Conservation (phyloP, 2,888 invertebrate genomes). For the Tolmerus cingulatus region DNA sequence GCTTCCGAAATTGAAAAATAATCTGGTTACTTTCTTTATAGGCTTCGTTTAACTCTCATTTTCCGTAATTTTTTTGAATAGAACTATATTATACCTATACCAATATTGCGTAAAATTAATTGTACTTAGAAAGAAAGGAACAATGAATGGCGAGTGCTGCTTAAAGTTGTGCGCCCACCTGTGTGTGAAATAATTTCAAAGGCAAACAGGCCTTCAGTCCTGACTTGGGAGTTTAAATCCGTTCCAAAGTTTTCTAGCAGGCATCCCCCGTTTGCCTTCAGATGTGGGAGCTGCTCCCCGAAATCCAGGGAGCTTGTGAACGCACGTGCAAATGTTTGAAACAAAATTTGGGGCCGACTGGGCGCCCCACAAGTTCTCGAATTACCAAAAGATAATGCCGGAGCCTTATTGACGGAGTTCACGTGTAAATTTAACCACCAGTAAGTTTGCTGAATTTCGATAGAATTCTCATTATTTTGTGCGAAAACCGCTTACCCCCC, state of each 20-base stretch:
- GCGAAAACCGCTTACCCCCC: neutral
- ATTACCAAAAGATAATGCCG: neutral
- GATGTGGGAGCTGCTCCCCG: neutral
- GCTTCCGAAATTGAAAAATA: neutral
- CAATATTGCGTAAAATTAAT: neutral
- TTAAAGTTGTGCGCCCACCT: neutral
- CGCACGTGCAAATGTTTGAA: neutral
- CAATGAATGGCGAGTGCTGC: neutral
- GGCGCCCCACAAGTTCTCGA: neutral
- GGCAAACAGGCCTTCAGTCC: neutral
- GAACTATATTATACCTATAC: neutral
- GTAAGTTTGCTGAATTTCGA: neutral
- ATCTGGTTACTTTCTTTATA: neutral
- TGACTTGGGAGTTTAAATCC: neutral
- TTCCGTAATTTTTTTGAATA: neutral
- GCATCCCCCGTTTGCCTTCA: neutral
- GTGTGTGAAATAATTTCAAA: neutral
- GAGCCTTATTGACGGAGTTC: neutral
- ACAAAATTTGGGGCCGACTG: neutral
- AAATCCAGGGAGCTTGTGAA: neutral
- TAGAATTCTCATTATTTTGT: neutral
- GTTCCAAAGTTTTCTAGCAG: neutral
- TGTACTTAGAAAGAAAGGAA: neutral
- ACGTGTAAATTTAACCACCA: neutral
- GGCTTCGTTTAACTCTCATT: neutral